Evolutionary conservation across 2,113 vertebrate species (phyloP).

Genomic region (Trogon melanurus): DNA sequence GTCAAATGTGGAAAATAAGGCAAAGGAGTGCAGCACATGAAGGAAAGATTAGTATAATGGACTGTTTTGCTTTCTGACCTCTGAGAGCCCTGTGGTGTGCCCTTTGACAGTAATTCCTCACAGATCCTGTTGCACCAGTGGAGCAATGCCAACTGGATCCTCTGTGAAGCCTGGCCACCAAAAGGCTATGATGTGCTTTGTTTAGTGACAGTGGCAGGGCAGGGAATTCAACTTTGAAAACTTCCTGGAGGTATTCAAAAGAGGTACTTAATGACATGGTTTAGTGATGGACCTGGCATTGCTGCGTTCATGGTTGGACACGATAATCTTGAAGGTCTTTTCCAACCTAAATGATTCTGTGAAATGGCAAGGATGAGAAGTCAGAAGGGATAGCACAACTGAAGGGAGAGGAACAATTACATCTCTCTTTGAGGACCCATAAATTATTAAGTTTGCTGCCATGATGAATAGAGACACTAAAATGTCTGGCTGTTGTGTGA

Average conservation of each 20-base stretch:
- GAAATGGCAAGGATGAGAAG: background rate
- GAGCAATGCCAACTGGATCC: background rate
- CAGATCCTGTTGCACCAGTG: background rate
- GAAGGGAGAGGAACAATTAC: background rate
- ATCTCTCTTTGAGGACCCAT: background rate
- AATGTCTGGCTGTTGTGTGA: background rate
- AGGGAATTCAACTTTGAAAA: background rate
- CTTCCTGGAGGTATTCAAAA: too few relatives aligned
- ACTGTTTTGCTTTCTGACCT: background rate
- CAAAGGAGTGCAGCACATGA: background rate
- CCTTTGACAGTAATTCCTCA: background rate
- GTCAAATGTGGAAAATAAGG: background rate
- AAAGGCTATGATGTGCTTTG: background rate
- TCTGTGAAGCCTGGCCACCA: background rate
- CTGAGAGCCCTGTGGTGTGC: fast-evolving
- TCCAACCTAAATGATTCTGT: too few relatives aligned
- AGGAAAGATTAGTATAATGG: background rate
- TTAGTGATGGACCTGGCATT: too few relatives aligned
- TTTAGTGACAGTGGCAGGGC: background rate
- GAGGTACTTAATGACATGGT: too few relatives aligned
- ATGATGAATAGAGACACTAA: background rate
- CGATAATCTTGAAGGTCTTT: too few relatives aligned
- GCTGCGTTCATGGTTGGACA: too few relatives aligned
- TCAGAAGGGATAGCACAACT: background rate
- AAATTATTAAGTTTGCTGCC: background rate